phyloP scores from a whole-genome alignment of 1,140 invertebrate species.

The Sminthurides bifidus region DNA sequence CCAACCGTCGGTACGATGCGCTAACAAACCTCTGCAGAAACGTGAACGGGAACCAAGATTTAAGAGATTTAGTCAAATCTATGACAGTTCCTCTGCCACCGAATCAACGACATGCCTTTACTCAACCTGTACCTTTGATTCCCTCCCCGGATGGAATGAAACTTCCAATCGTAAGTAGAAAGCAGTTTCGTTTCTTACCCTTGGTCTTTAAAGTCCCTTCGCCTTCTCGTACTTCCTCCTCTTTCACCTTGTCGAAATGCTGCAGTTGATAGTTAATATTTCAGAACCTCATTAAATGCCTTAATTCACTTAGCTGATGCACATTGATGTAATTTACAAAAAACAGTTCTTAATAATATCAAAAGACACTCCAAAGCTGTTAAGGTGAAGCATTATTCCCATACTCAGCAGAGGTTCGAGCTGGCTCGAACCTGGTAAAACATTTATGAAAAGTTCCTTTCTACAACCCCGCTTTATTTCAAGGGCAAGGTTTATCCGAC shows the following conservation, averaged over 20 bases:
- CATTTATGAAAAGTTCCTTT: too few relatives aligned
- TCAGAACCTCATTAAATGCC: too few relatives aligned
- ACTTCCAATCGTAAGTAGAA: neutral
- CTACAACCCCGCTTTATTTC: too few relatives aligned
- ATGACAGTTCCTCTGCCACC: conserved; percentile 44
- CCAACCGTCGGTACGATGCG: conserved; percentile 60
- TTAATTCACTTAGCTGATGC: too few relatives aligned
- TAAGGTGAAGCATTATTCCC: too few relatives aligned
- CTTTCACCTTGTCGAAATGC: neutral
- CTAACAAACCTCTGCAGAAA: conserved; percentile 55
- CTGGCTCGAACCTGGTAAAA: too few relatives aligned
- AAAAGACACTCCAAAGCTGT: too few relatives aligned
- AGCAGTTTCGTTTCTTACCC: neutral
- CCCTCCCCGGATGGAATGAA: conserved; percentile 20
- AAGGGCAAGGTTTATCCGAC: too few relatives aligned
- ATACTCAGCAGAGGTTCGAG: too few relatives aligned
- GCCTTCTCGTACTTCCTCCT: neutral
- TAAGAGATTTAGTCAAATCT: conserved; percentile 57
- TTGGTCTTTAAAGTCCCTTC: neutral
- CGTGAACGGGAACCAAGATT: conserved; percentile 54
- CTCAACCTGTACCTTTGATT: conserved; percentile 50
- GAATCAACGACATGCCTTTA: conserved; percentile 48
- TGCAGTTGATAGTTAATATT: too few relatives aligned
- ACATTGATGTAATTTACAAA: too few relatives aligned
- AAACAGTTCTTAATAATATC: too few relatives aligned